Conservation (phyloP, 2,888 invertebrate species). For the Trisateles emortualis region DNA sequence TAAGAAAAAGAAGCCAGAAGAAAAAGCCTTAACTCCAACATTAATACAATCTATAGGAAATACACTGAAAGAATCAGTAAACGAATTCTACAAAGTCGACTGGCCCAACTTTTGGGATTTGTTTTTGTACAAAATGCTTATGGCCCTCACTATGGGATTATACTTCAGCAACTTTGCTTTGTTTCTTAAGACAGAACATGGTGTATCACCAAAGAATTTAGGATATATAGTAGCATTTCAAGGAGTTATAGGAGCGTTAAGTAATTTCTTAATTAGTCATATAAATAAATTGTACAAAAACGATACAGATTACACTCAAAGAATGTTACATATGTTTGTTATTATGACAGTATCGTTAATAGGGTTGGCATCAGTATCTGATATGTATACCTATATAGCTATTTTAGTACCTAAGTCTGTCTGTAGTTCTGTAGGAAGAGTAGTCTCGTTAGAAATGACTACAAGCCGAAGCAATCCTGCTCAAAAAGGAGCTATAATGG, state of each 20-base stretch:
- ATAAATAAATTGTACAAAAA: slow-evolving; percentile 74
- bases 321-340: slow-evolving; percentile 75
- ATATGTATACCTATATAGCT: slow-evolving; percentile 67
- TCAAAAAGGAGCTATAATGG: slow-evolving; percentile 86
- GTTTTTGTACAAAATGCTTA: slow-evolving; percentile 81
- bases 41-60: slow-evolving; percentile 44
- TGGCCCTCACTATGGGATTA: slow-evolving; percentile 77
- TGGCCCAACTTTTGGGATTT: slow-evolving; percentile 84
- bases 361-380: slow-evolving; percentile 69
- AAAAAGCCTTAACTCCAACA: slow-evolving; percentile 36
- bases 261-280: slow-evolving; percentile 74
- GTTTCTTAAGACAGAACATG: slow-evolving; percentile 75
- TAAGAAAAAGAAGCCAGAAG: slow-evolving; percentile 36
- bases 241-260: slow-evolving; percentile 73
- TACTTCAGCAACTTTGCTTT: slow-evolving; percentile 81
- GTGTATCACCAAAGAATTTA: slow-evolving; percentile 76
- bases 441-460: slow-evolving; percentile 80
- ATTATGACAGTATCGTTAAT: slow-evolving; percentile 71
- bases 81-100: slow-evolving; percentile 76
- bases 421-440: slow-evolving; percentile 75
- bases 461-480: slow-evolving; percentile 73
- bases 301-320: slow-evolving; percentile 67
- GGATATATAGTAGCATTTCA: slow-evolving; percentile 86
- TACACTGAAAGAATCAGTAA: slow-evolving; percentile 63
- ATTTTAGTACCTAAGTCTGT: slow-evolving; percentile 80